These are phyloP conservation scores for Drosophila tropicalis DNA, from an alignment of 1,140 invertebrate species.

Conservation along the genomic window DNA sequence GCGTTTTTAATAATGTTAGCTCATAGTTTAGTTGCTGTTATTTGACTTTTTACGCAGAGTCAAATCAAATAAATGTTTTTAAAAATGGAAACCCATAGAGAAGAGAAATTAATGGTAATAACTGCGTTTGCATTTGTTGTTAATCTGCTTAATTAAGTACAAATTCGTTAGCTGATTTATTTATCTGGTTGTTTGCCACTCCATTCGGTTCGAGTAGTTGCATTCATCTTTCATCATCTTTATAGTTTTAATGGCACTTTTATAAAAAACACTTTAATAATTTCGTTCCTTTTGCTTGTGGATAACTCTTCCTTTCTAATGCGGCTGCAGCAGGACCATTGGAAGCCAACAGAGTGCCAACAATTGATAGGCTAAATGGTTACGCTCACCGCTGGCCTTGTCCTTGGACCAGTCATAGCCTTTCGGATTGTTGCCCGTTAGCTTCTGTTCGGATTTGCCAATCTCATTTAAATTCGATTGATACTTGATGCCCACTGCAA, in stretches of 20 bases:
- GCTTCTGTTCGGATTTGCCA: conserved; percentile 89
- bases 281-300: conserved; percentile 1
- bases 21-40: conserved; percentile 3
- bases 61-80: conserved; percentile 30
- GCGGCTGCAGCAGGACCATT: conserved; percentile 28
- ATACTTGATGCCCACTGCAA: conserved; percentile 86
- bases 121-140: conserved; percentile 29
- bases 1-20: conserved; percentile 16
- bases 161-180: conserved; percentile 18
- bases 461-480: conserved; percentile 89
- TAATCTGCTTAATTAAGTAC: conserved; percentile 50
- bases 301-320: conserved; percentile 26
- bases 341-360: conserved; percentile 30
- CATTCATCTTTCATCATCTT: conserved; percentile 10
- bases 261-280: conserved; percentile 48
- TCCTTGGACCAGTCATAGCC: conserved; percentile 81
- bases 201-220: conserved; percentile 24
- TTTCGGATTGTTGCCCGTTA: conserved; percentile 81
- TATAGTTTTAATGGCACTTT: conserved; percentile 65
- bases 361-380: conserved; percentile 6
- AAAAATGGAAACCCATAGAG: conserved; percentile 3
- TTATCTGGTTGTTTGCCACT: conserved; percentile 16
- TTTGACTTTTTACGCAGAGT: conserved; percentile 19
- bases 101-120: conserved; percentile 21
- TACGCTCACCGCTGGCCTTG: conserved; percentile 41